These are phyloP conservation scores for Leptopilina myrica DNA, from an alignment of 2,888 invertebrate species.

Conservation along the genomic window DNA sequence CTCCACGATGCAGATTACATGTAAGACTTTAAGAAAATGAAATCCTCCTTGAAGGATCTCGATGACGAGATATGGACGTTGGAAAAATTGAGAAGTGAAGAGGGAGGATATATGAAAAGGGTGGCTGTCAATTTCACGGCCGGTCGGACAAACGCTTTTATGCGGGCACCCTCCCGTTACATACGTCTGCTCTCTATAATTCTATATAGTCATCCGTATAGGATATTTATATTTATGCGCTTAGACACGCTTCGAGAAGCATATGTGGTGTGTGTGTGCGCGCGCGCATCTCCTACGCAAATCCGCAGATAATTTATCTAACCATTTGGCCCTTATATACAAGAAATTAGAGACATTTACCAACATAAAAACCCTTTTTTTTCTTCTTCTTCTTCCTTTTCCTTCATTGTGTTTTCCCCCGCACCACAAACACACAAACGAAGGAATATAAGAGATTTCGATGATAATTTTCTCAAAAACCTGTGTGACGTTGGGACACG, in stretches of 20 bases:
- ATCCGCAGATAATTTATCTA: conserved; percentile 23
- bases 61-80: conserved; percentile 45
- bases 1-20: too few species aligned
- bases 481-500: conserved; percentile 11
- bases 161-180: conserved; percentile 54
- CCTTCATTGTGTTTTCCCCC: too few species aligned
- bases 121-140: conserved; percentile 74
- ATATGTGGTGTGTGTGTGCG: conserved; percentile 15
- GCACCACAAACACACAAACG: too few species aligned
- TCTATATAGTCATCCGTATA: conserved; percentile 51
- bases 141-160: conserved; percentile 64
- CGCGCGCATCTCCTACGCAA: neutral
- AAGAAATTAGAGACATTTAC: conserved; percentile 18
- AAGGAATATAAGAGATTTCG: conserved; percentile 37
- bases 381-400: neutral
- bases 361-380: neutral
- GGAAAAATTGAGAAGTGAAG: conserved; percentile 48
- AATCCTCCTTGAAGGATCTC: conserved; percentile 45
- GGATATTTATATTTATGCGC: conserved; percentile 73
- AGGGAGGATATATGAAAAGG: conserved; percentile 54
- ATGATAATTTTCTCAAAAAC: conserved; percentile 39
- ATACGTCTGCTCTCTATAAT: conserved; percentile 40
- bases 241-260: conserved; percentile 67
- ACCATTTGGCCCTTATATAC: neutral
- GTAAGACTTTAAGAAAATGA: conserved; percentile 10